phyloP scores from a whole-genome alignment of 2,113 vertebrate species.

The Prionailurus viverrinus region DNA sequence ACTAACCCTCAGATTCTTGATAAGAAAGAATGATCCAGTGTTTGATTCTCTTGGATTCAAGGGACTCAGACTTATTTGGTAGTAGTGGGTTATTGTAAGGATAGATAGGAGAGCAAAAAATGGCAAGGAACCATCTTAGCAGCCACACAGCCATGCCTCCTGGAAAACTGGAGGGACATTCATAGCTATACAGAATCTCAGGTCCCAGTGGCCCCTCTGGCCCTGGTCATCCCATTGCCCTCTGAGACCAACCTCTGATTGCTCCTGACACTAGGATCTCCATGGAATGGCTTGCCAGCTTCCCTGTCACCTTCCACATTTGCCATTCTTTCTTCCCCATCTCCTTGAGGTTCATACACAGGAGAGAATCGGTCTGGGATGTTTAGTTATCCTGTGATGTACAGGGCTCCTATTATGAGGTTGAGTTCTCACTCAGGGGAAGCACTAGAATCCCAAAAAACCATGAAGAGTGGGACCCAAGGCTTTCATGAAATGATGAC shows the following conservation, averaged over 20 bases:
- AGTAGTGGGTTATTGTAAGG: background rate
- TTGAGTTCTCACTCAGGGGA: background rate
- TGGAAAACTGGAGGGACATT: background rate
- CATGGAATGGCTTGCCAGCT: background rate
- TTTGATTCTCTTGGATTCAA: background rate
- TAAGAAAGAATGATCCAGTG: background rate
- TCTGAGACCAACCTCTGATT: background rate
- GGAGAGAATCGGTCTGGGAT: background rate
- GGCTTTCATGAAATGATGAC: background rate
- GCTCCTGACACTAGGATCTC: background rate
- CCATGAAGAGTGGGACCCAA: background rate
- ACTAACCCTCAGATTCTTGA: background rate
- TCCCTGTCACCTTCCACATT: background rate
- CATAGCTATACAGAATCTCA: fast-evolving
- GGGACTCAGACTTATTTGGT: background rate
- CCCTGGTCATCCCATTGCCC: background rate
- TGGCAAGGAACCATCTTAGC: background rate
- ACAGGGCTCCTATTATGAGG: background rate
- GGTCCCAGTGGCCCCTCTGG: no score
- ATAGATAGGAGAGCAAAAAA: background rate
- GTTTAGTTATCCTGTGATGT: background rate
- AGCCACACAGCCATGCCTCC: background rate
- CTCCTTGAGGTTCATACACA: background rate
- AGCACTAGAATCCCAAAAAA: background rate
- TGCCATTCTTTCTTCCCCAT: background rate